A percentile compares a stretch with the other conserved stretches of the same genome.
Evolutionary conservation across 2,797 vertebrate genomes (phyloP).

Genomic region (Myotis findleyi): DNA sequence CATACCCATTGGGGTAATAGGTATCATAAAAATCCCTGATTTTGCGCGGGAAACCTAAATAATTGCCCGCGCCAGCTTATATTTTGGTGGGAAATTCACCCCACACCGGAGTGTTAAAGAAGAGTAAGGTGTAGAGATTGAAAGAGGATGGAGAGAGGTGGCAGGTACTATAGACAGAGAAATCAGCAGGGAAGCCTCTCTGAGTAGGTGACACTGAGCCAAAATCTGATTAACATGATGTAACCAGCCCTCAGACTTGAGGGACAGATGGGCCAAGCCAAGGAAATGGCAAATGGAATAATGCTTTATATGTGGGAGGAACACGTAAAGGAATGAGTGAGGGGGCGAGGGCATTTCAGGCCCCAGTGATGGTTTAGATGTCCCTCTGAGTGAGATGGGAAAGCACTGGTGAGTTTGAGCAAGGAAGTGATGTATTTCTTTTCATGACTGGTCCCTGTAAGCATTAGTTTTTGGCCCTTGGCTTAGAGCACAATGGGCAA

Average conservation of each 20-base stretch:
- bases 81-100: no score
- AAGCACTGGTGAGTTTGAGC: neutral
- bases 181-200: neutral
- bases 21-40: no score
- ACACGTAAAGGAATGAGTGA: neutral
- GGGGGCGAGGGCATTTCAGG: neutral
- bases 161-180: neutral
- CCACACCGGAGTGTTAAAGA: no score
- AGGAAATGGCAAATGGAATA: neutral
- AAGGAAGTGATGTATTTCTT: neutral
- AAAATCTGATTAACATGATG: neutral
- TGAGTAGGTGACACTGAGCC: neutral
- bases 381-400: neutral
- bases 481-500: neutral
- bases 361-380: neutral
- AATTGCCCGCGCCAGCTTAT: no score
- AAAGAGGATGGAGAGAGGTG: neutral
- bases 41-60: no score
- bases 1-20: no score
- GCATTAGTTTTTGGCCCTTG: neutral
- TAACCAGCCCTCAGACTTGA: neutral
- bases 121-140: accelerated
- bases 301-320: neutral
- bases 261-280: neutral
- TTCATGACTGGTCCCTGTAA: neutral